Percentiles rank a stretch among this genome's conserved stretches.
Conservation (phyloP, 2,888 invertebrate genomes). For the Andrena marginata region DNA sequence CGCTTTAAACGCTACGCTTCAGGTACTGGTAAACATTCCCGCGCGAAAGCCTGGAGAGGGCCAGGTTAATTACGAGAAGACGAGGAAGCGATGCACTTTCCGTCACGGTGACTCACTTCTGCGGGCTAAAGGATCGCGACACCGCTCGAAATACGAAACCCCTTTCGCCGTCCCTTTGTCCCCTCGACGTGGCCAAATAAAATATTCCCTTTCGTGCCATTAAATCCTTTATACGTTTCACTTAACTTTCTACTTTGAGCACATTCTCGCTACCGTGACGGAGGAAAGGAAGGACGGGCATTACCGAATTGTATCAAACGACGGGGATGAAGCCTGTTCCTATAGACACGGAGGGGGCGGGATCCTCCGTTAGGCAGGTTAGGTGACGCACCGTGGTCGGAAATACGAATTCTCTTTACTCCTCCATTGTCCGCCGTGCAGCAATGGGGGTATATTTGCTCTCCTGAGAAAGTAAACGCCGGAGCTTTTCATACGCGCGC, state of each 20-base stretch:
- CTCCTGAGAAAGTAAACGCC: conserved; percentile 61
- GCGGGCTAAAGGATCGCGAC: background rate
- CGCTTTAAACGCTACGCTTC: background rate
- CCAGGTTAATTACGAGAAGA: conserved; percentile 1
- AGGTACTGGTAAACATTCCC: background rate
- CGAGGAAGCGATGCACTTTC: background rate
- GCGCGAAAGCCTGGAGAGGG: background rate
- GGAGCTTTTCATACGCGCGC: conserved; percentile 65
- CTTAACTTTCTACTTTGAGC: conserved; percentile 19
- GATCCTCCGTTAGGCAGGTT: conserved; percentile 24
- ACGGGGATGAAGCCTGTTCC: background rate
- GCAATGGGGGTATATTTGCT: conserved; percentile 58
- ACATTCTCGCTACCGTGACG: background rate
- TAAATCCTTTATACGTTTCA: conserved; percentile 35
- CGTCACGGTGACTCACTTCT: background rate
- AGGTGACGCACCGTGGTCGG: conserved; percentile 49
- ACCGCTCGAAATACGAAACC: background rate
- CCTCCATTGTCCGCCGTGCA: conserved; percentile 56
- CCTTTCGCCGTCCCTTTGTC: background rate
- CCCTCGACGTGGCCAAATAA: background rate
- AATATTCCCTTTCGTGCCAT: conserved; percentile 38
- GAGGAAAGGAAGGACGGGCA: background rate
- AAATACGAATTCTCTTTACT: conserved; percentile 66
- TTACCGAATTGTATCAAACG: conserved; percentile 39
- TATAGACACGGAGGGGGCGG: conserved; percentile 1